Evolutionary conservation across 2,888 invertebrate species (phyloP).

Genomic region (Punctoribates punctum): DNA sequence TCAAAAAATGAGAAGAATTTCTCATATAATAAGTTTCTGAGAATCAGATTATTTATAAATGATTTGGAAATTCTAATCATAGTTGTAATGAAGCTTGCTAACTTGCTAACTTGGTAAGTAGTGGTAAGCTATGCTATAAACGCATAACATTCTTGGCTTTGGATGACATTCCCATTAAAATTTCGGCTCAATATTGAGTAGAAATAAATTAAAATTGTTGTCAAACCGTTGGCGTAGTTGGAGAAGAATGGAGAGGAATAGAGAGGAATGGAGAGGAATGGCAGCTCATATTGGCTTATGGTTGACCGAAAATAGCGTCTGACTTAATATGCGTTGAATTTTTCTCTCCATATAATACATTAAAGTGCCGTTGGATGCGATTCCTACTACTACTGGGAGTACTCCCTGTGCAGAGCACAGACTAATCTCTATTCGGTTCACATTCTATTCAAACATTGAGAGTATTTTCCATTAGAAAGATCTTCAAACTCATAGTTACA

Average conservation of each 20-base stretch:
- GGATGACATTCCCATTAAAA: too few species aligned
- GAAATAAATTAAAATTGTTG: neutral
- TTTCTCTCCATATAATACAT: conserved; percentile 3
- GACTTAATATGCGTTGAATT: conserved; percentile 23
- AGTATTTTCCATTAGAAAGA: conserved; percentile 20
- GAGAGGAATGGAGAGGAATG: neutral
- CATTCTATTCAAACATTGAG: conserved; percentile 3
- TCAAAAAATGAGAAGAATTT: too few species aligned
- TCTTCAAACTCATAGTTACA: conserved; percentile 4
- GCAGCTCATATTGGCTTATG: conserved; percentile 23
- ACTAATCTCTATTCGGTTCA: neutral
- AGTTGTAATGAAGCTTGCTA: too few species aligned
- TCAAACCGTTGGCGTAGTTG: neutral
- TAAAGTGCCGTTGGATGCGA: neutral
- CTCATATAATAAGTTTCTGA: too few species aligned
- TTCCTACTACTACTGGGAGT: neutral
- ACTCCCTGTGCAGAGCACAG: neutral
- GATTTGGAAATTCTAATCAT: too few species aligned
- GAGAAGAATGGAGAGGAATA: too few species aligned
- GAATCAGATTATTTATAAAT: too few species aligned
- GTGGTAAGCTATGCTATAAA: too few species aligned
- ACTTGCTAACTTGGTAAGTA: too few species aligned
- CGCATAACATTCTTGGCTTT: too few species aligned
- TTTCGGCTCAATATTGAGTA: neutral
- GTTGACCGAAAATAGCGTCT: conserved; percentile 20